Base-by-base conservation (phyloP, 2,797 vertebrate species). In the Chelon labrosus region DNA sequence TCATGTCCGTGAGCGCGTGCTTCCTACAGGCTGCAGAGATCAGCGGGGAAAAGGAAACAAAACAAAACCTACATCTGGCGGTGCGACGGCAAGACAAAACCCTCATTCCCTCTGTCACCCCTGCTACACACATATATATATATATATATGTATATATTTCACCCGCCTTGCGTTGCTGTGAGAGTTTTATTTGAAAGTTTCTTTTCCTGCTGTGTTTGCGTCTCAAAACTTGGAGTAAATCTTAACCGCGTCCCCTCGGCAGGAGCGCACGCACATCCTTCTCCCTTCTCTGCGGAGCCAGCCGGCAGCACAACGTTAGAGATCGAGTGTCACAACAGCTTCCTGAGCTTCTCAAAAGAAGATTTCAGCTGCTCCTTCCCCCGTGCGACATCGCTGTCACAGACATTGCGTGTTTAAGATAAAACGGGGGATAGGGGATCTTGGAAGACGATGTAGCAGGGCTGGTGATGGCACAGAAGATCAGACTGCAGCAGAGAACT, bases 121-220 rank as follows among this genome's bases (percentile, higher is more conserved):
- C 20, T 10, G 52, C 67, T 20, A 55, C 37, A 47, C 31, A 31
- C 7, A 31, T 3, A 22, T 22, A 22, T 10, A 39, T 60, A n/a
- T 58, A 54, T 9, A 14, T n/a, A n/a, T n/a, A n/a, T n/a, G n/a
- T 81, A 73, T 81, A 82, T 71, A 77, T 88, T 85, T 85, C 74
- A 81, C 73, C 16, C 42, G 19, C 57, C 25, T 83, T 50, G 63
- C 17, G 19, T 75, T 73, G 80, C 77, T 90, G 79, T 83, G 54
- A 85, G 90, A 87, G 70, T 86, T 78, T 83, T 31, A 5, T 89
- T 80, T 83, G 52, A 85, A 91, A 87, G 70, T 86, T 79, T 83
- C 54, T 65, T 61, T 60, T 60, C 51, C 73, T 42, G 53, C 56
- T 73, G 77, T 59, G 61, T 85, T 88, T 82, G 60, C 62, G 50